Evolutionary conservation across 2,888 invertebrate genomes (phyloP).

Genomic region (Boloria euphrosyne): DNA sequence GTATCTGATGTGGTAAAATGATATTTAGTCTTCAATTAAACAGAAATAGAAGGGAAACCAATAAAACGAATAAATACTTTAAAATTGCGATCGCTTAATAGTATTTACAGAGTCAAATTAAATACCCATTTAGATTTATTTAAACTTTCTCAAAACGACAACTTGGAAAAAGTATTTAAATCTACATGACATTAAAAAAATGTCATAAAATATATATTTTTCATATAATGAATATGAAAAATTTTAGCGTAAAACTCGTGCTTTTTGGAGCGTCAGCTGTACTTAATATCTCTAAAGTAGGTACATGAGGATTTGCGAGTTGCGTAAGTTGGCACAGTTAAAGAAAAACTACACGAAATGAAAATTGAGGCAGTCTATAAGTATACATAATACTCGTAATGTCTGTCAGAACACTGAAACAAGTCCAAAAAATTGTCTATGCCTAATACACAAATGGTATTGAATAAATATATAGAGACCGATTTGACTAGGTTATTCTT

Average conservation of each 20-base stretch:
- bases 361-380: not conserved
- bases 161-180: not conserved
- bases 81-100: no score
- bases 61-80: no score
- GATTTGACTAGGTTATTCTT: no score
- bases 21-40: no score
- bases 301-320: not conserved
- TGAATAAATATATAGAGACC: no score
- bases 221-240: constrained; percentile 1
- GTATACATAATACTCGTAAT: no score
- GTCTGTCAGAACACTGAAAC: not conserved
- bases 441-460: no score
- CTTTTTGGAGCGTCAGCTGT: constrained; percentile 17
- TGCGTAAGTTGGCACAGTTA: constrained; percentile 17
- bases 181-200: not conserved
- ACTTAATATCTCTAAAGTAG: constrained; percentile 9
- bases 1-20: no score
- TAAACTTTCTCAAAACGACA: not conserved
- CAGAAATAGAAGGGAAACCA: no score
- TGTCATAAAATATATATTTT: not conserved
- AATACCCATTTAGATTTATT: no score
- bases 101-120: no score
- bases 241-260: not conserved
- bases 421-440: no score
- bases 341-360: constrained; percentile 7